Evolutionary conservation across 1,140 invertebrate species (phyloP), one percentile per base, ranked within the genome.

Genomic region (Bradysia coprophila): DNA sequence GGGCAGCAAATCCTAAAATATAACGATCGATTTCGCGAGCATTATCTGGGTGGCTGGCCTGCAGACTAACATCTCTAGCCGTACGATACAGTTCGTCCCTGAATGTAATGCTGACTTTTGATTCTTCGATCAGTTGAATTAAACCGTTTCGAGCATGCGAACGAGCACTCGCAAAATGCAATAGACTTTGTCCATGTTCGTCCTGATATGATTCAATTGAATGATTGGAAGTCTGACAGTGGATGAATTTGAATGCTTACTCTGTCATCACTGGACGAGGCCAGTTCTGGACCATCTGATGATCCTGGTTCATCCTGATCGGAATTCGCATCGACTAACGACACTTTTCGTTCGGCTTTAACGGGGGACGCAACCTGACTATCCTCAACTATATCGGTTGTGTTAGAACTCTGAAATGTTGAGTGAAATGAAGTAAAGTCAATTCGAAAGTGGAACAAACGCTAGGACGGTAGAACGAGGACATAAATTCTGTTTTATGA

Each of bases 151-250:
- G 69, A 0, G 76, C 71, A 55, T 87, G 82, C 1, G 79, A 69
- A 16, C 82, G 68, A 0, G 78, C 74, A 1, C 81, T 81, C 2
- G 85, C 83, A 59, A 87, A 88, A 59, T 92, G 88, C n/a, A 91
- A 58, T 66, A 88, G 78, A 36, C 76, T 87, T 56, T 89, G 83
- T 0, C 86, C 87, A 47, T 86, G 78, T 54, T 89, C 84, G 49
- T 90, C 85, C 4, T 59, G 48, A 19, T 21, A 46, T 13, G 18
- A n/a, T n/a, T n/a, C n/a, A n/a, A n/a, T n/a, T n/a, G n/a, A 9
- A 20, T 41, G 23, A 31, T 31, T 9, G 8, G n/a, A n/a, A n/a
- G n/a, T n/a, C n/a, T n/a, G n/a, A n/a, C n/a, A n/a, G n/a, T n/a
- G n/a, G n/a, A n/a, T n/a, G n/a, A n/a, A n/a, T n/a, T n/a, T n/a